Evolutionary conservation across 2,113 vertebrate species (phyloP).

Genomic region (Arenaria interpres): DNA sequence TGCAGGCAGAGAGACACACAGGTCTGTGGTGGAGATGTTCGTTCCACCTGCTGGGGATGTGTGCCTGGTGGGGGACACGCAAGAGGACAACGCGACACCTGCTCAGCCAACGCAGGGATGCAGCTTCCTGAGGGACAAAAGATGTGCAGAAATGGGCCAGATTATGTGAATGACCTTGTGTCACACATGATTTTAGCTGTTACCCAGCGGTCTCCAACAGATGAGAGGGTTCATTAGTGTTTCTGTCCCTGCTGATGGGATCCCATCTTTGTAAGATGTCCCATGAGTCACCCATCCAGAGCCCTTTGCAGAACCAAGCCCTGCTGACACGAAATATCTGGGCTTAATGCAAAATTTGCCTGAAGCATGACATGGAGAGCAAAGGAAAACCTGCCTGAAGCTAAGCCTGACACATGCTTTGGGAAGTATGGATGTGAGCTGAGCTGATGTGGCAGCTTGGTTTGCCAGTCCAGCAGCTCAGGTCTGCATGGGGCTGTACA

Average conservation of each 20-base stretch:
- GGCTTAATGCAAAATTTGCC: neutral
- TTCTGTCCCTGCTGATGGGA: neutral
- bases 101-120: neutral
- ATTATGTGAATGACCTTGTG: neutral
- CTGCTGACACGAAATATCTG: neutral
- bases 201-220: neutral
- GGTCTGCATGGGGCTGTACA: neutral
- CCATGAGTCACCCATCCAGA: neutral
- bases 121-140: neutral
- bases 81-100: rapidly evolving
- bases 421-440: neutral
- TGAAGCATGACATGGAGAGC: neutral
- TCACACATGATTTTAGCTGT: neutral
- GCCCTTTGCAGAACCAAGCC: neutral
- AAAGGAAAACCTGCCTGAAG: constrained; percentile 29
- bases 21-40: neutral
- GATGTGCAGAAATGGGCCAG: neutral
- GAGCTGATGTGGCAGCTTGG: constrained; percentile 10
- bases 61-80: neutral
- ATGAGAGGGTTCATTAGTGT: neutral
- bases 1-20: neutral
- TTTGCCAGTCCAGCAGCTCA: neutral
- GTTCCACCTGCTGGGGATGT: neutral
- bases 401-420: neutral
- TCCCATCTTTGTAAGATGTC: neutral